These are phyloP conservation scores for Erebia palarica DNA, from an alignment of 2,888 invertebrate genomes.

Conservation along the genomic window DNA sequence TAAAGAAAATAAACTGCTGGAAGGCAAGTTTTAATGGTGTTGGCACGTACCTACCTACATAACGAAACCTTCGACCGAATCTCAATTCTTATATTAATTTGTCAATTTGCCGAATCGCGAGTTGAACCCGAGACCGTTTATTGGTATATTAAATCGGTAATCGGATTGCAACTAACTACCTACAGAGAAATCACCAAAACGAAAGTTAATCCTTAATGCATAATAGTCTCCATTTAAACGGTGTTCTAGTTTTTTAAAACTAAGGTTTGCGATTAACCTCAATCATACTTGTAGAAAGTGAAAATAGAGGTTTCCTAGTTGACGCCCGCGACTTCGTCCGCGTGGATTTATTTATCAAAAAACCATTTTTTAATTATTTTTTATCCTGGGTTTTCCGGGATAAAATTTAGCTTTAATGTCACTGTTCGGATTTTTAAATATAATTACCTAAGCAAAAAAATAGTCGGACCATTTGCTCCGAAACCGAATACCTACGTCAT, in stretches of 20 bases:
- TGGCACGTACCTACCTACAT: too few species aligned
- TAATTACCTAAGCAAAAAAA: too few species aligned
- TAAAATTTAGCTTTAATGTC: too few species aligned
- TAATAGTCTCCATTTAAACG: neutral
- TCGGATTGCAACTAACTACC: neutral
- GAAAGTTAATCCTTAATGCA: conserved; percentile 13
- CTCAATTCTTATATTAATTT: too few species aligned
- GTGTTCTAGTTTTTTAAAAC: conserved; percentile 10
- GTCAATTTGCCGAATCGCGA: neutral
- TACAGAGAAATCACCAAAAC: neutral
- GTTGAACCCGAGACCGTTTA: neutral
- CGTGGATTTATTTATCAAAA: neutral
- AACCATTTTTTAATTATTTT: too few species aligned
- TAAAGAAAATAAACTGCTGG: too few species aligned
- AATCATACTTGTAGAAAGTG: conserved; percentile 7
- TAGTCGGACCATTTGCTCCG: too few species aligned
- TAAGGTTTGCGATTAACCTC: conserved; percentile 2
- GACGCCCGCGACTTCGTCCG: neutral
- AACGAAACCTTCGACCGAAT: neutral
- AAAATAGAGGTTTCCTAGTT: neutral
- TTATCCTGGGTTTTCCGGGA: neutral
- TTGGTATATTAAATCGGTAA: neutral
- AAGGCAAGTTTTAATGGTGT: too few species aligned
- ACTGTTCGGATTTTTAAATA: too few species aligned
- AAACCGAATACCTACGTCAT: too few species aligned